Conservation (phyloP, 2,113 vertebrate genomes). For the Tragelaphus buxtoni region DNA sequence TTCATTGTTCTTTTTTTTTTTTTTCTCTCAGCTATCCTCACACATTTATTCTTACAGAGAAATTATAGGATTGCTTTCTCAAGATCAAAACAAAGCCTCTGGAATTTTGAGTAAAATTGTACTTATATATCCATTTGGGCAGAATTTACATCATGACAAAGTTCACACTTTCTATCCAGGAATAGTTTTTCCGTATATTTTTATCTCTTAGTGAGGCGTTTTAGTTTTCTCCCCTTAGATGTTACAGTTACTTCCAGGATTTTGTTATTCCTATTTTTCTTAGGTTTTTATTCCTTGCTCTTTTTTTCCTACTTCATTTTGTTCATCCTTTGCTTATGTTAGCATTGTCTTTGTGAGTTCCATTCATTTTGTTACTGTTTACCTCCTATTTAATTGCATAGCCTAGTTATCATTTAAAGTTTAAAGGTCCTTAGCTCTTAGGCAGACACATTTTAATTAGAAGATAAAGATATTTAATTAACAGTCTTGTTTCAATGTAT, state of each 20-base stretch:
- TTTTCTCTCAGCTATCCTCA: neutral
- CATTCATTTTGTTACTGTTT: neutral
- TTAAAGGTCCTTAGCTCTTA: neutral
- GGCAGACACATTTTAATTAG: neutral
- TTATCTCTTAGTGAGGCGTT: neutral
- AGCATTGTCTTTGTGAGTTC: neutral
- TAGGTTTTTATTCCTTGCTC: neutral
- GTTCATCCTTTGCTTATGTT: neutral
- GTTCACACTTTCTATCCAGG: neutral
- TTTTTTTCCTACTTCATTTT: neutral
- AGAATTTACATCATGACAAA: neutral
- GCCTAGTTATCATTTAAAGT: neutral
- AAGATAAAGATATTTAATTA: neutral
- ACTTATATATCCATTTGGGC: neutral
- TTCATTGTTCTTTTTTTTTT: neutral
- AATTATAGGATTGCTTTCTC: neutral
- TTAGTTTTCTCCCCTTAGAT: neutral
- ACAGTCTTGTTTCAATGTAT: neutral
- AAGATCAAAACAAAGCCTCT: neutral
- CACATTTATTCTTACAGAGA: neutral
- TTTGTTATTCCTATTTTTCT: neutral
- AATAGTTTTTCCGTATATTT: neutral
- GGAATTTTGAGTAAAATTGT: neutral
- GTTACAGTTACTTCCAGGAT: neutral
- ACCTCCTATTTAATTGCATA: neutral